These are phyloP conservation scores for Petrocephalus zakoni DNA, from an alignment of 2,113 vertebrate genomes.

Conservation along the genomic window DNA sequence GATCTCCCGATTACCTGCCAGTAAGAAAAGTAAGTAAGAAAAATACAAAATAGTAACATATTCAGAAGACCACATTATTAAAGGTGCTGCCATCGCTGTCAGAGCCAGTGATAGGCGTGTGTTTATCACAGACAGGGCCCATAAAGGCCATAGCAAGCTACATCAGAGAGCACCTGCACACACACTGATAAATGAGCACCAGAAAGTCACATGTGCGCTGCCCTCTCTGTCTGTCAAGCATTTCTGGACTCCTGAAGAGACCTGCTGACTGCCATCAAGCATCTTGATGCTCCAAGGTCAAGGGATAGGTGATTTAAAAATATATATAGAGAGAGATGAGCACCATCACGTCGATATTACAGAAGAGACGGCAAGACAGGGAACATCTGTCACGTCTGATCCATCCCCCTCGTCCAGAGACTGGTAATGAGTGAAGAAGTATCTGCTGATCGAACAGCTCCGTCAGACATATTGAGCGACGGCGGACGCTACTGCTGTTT, in stretches of 20 bases:
- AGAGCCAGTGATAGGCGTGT: neutral
- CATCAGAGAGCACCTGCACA: neutral
- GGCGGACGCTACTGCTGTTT: neutral
- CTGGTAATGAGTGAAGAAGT: neutral
- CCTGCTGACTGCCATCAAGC: neutral
- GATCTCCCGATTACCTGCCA: neutral
- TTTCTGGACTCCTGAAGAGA: neutral
- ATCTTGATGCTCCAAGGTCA: neutral
- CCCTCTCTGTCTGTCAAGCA: neutral
- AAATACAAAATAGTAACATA: neutral
- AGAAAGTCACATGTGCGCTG: neutral
- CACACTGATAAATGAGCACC: neutral
- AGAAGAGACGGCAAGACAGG: neutral
- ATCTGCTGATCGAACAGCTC: neutral
- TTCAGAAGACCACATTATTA: neutral
- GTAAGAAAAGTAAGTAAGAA: neutral
- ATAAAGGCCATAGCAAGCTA: neutral
- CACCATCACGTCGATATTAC: neutral
- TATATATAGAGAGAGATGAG: neutral
- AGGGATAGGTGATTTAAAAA: neutral
- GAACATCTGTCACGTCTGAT: neutral
- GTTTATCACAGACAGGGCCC: neutral
- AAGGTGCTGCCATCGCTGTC: neutral
- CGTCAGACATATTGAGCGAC: neutral
- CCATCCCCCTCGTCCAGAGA: neutral